Base-by-base conservation (phyloP, 1,140 invertebrate genomes). In the Sipha flava region DNA sequence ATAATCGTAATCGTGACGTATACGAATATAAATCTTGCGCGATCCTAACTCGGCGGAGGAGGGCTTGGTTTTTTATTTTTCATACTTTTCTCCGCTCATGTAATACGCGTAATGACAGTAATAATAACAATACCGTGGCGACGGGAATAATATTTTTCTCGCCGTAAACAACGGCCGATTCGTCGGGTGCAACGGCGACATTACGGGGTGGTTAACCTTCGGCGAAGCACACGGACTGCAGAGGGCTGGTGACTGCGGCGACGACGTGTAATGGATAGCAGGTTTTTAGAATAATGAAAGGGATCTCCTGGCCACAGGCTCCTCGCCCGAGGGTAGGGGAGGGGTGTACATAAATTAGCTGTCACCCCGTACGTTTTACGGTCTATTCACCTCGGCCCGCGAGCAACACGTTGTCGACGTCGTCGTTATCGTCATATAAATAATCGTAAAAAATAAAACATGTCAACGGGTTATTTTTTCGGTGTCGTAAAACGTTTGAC, bases 371-470 rank as follows among this genome's bases (percentile, higher is more conserved):
- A 47, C 0, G 3, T 54, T 54, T 54, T 54, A 54, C 3, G 21
- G 21, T 26, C 49, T 47, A 14, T 6, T 54, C 47, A 10, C 16
- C 3, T 9, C 29, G 6, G 6, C 40, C 3, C 47, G n/a, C 64
- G 62, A 6, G 64, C 64, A 66, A 66, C 64, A 66, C 64, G 64
- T 66, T 62, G 57, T 14, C n/a, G 45, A n/a, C n/a, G n/a, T n/a
- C 14, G 45, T 18, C 14, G 45, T 18, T 14, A 5, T 40, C 62
- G 34, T 66, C 62, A 34, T 40, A 66, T 66, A 66, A 66, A 43
- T 66, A 66, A 66, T 66, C 64, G 64, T 66, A 66, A 66, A 66
- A 66, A 66, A 66, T 66, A 66, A 66, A 66, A 66, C 18, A 59
- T 66, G 64, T 43, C 64, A 43, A 66, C 64, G 64, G 64, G 34